phyloP scores from a whole-genome alignment of 2,113 vertebrate genomes.

The Hemiprocne comata region DNA sequence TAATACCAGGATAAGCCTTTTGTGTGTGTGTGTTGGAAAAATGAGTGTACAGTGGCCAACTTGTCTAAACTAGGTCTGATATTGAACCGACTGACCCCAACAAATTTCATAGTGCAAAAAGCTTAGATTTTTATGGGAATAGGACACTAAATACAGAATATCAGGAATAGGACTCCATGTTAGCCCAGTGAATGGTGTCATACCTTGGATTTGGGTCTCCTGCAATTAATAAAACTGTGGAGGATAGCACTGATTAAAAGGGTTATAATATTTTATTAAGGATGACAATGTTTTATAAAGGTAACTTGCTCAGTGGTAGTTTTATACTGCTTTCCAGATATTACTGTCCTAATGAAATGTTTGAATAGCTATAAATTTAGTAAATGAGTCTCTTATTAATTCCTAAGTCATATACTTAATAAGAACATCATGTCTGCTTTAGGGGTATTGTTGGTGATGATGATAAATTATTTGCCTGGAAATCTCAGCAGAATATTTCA shows the following conservation, averaged over 20 bases:
- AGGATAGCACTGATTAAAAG: slow-evolving; percentile 18
- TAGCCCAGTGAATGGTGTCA: not conserved
- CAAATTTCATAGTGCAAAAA: not conserved
- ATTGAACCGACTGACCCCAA: not conserved
- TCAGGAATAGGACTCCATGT: not conserved
- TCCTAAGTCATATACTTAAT: not conserved
- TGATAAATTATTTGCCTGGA: not conserved
- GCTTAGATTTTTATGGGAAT: not conserved
- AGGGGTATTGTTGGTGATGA: not conserved
- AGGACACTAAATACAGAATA: not conserved
- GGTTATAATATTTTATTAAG: not conserved
- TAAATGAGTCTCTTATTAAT: not conserved
- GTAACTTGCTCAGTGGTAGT: not conserved
- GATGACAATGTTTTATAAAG: not conserved
- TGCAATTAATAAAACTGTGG: not conserved
- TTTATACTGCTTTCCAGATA: slow-evolving; percentile 12
- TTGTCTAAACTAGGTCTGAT: not conserved
- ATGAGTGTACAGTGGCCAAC: not conserved
- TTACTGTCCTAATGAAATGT: not conserved
- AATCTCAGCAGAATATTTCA: not conserved
- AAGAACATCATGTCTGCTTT: not conserved
- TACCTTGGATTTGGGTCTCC: not conserved
- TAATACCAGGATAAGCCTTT: not conserved
- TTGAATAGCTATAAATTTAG: not conserved
- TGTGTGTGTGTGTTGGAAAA: not conserved